Evolutionary conservation across 2,888 invertebrate species (phyloP).

Genomic region (Alviniconcha strummeri): DNA sequence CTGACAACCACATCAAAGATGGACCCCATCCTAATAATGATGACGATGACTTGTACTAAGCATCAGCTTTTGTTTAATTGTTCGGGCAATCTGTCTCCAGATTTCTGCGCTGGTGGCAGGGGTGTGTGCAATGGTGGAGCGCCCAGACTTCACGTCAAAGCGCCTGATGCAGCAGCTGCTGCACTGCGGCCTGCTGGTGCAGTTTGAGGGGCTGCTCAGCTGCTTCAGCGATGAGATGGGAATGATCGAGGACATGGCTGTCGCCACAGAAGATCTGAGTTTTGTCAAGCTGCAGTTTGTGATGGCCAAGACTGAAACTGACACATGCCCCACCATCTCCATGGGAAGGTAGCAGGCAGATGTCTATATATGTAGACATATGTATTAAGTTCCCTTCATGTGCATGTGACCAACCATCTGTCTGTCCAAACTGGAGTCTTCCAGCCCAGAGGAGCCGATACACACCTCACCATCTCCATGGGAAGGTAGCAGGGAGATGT

Average conservation of each 20-base stretch:
- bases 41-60: no score
- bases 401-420: neutral
- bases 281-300: slow-evolving; percentile 84
- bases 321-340: slow-evolving; percentile 42
- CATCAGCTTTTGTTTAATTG: no score
- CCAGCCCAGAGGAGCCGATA: neutral
- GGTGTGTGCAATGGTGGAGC: slow-evolving; percentile 74
- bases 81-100: no score
- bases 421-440: no score
- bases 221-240: slow-evolving; percentile 88
- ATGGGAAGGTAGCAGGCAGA: slow-evolving; percentile 45
- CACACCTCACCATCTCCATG: slow-evolving; percentile 43
- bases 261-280: slow-evolving; percentile 91
- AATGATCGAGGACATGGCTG: slow-evolving; percentile 97
- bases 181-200: slow-evolving; percentile 87
- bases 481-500: slow-evolving; percentile 43
- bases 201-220: slow-evolving; percentile 91
- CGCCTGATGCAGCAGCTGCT: slow-evolving; percentile 83
- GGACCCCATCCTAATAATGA: no score
- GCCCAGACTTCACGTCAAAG: slow-evolving; percentile 73
- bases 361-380: no score
- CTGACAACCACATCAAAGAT: no score
- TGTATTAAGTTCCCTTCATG: neutral
- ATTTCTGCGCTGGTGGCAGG: neutral
- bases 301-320: slow-evolving; percentile 30